Conservation (phyloP, 30 jellyfish, hydroid and myxozoan genomes). For the Hydra vulgaris region DNA sequence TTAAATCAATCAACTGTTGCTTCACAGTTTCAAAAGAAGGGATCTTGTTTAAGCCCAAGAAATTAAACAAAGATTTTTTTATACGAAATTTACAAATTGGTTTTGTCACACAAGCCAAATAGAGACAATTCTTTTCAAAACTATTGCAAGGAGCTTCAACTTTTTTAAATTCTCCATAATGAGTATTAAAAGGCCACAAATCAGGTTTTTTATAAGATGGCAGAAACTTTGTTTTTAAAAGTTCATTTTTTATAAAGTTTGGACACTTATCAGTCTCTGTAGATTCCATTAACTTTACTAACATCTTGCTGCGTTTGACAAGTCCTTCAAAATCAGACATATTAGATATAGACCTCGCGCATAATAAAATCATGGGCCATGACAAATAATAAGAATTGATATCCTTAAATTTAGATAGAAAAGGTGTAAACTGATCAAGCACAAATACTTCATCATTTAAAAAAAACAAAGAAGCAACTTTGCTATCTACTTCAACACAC, state of each 20-base stretch:
- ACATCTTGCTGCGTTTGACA: not conserved
- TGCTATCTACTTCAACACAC: slow-evolving; percentile 22
- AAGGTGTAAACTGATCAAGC: not conserved
- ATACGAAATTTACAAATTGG: not conserved
- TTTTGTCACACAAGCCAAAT: slow-evolving; percentile 4
- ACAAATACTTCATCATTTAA: slow-evolving; percentile 58
- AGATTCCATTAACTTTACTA: not conserved
- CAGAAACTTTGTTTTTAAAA: slow-evolving; percentile 3
- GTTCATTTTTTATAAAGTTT: not conserved
- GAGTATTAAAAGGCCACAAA: not conserved
- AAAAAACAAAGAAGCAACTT: slow-evolving; percentile 36
- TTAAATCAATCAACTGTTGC: slow-evolving; percentile 8
- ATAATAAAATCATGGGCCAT: slow-evolving; percentile 26
- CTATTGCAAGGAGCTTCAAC: slow-evolving; percentile 13
- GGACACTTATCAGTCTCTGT: not conserved
- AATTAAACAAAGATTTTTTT: not conserved
- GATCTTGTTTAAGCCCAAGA: not conserved
- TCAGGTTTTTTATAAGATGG: slow-evolving; percentile 9
- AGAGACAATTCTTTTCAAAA: not conserved
- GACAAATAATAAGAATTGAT: slow-evolving; percentile 23
- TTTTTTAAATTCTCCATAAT: not conserved
- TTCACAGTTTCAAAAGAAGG: slow-evolving; percentile 12
- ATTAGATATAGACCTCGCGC: slow-evolving; percentile 24
- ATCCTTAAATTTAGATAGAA: slow-evolving; percentile 18
- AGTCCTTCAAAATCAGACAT: not conserved